Conservation (phyloP, 1,140 invertebrate species). For the Idris sp. region DNA sequence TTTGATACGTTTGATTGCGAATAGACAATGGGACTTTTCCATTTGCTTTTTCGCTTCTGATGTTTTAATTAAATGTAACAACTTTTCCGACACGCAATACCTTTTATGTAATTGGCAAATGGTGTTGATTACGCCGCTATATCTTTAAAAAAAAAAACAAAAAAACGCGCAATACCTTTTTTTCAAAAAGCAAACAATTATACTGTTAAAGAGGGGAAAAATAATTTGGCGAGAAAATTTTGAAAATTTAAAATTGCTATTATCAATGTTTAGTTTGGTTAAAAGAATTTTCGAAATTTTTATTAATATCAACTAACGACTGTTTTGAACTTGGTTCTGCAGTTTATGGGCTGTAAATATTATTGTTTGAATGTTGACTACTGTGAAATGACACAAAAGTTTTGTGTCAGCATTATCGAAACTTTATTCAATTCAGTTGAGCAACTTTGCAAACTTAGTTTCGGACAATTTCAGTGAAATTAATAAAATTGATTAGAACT, state of each 20-base stretch:
- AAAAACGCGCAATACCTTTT: too few species aligned
- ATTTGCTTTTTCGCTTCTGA: slow-evolving; percentile 38
- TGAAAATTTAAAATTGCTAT: too few species aligned
- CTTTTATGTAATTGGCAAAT: slow-evolving; percentile 28
- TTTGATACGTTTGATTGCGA: slow-evolving; percentile 59
- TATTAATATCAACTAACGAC: too few species aligned
- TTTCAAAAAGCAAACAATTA: too few species aligned
- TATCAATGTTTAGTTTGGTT: too few species aligned
- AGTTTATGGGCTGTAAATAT: too few species aligned
- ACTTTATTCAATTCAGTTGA: slow-evolving; percentile 36
- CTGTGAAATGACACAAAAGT: slow-evolving; percentile 28
- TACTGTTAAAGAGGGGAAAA: too few species aligned
- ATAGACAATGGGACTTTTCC: slow-evolving; percentile 51
- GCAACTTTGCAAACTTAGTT: slow-evolving; percentile 40
- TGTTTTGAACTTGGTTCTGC: too few species aligned
- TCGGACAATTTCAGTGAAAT: slow-evolving; percentile 37
- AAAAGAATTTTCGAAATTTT: too few species aligned
- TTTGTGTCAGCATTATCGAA: slow-evolving; percentile 22
- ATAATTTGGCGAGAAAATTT: too few species aligned
- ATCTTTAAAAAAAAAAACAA: too few species aligned
- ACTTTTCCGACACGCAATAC: slow-evolving; percentile 19
- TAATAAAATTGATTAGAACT: slow-evolving; percentile 46
- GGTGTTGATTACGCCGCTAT: too few species aligned
- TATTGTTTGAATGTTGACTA: slow-evolving; percentile 13
- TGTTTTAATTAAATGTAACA: slow-evolving; percentile 53